These are phyloP conservation scores for Petrocephalus schoutedeni DNA, from an alignment of 2,797 vertebrate species.

Conservation along the genomic window DNA sequence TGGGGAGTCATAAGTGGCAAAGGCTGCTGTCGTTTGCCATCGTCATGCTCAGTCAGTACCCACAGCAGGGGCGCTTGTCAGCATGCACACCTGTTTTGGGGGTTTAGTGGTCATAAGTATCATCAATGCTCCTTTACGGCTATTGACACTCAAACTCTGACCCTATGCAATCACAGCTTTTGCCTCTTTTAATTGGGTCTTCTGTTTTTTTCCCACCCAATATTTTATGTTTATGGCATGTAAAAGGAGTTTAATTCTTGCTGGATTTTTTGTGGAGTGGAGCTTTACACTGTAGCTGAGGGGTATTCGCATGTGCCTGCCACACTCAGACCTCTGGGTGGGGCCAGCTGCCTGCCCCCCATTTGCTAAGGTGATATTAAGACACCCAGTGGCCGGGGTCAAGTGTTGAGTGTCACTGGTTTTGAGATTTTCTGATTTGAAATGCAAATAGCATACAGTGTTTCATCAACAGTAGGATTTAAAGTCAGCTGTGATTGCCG, in stretches of 20 bases:
- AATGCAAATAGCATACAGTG: not conserved
- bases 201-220: not conserved
- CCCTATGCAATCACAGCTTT: slow-evolving; percentile 3
- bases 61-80: slow-evolving; percentile 45
- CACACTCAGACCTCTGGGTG: not conserved
- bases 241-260: not conserved
- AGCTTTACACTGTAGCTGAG: not conserved
- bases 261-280: not conserved
- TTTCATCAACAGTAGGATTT: not conserved
- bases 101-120: slow-evolving; percentile 64
- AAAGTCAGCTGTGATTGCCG: not conserved
- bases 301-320: not conserved
- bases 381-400: not conserved
- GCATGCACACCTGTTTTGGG: slow-evolving; percentile 54
- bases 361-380: not conserved
- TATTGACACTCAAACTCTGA: not conserved
- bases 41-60: slow-evolving; percentile 33
- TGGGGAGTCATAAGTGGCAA: slow-evolving; percentile 27
- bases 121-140: slow-evolving; percentile 1
- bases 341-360: not conserved
- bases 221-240: not conserved
- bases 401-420: not conserved
- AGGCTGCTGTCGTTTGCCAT: not conserved
- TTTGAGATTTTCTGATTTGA: not conserved
- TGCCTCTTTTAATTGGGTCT: not conserved